A percentile compares a stretch with the other conserved stretches of the same genome.
These are phyloP conservation scores for Sycobia sp. DNA, from an alignment of 1,140 invertebrate genomes.

Conservation along the genomic window DNA sequence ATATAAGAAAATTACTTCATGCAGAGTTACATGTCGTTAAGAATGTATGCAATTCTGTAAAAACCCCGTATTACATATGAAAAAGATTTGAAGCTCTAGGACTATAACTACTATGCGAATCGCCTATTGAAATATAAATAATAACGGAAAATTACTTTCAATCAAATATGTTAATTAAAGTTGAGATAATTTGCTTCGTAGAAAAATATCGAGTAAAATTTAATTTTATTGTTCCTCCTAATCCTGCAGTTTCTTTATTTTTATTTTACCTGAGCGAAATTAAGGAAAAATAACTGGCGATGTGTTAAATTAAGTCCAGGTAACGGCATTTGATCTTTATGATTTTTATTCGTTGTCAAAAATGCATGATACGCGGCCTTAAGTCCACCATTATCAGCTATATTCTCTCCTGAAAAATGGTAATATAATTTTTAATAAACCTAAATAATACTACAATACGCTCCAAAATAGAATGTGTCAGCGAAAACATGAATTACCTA, in stretches of 20 bases:
- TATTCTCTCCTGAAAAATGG: conserved; percentile 77
- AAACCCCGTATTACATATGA: too few relatives aligned
- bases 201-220: neutral
- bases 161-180: neutral
- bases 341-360: conserved; percentile 59
- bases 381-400: conserved; percentile 92
- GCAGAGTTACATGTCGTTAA: too few relatives aligned
- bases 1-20: too few relatives aligned
- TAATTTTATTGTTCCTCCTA: too few relatives aligned
- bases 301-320: conserved; percentile 84
- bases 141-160: neutral
- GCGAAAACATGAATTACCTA: conserved; percentile 50
- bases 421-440: neutral
- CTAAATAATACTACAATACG: neutral
- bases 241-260: neutral
- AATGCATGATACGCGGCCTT: conserved; percentile 92
- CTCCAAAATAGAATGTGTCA: conserved; percentile 38
- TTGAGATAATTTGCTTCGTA: too few relatives aligned
- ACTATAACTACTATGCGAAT: neutral
- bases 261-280: conserved; percentile 82
- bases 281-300: conserved; percentile 89
- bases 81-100: too few relatives aligned
- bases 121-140: neutral
- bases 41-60: too few relatives aligned
- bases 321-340: conserved; percentile 67